Evolutionary conservation across 2,113 vertebrate species (phyloP), one percentile per base, ranked within the genome.

Genomic region (Hyperopisus bebe): DNA sequence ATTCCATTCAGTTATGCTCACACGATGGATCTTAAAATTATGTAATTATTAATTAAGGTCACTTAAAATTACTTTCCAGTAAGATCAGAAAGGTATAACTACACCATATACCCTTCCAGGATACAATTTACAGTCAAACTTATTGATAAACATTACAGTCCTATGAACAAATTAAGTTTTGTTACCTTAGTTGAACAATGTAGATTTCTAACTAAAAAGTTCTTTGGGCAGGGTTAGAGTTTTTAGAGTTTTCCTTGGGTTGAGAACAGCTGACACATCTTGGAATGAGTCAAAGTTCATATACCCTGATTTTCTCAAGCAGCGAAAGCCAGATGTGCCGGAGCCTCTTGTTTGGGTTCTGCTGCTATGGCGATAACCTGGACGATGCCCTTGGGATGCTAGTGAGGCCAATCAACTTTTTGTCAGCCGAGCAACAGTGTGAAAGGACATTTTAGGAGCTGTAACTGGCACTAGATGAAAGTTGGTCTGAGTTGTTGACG

Each of bases 21-120:
- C 88, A 39, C n/a, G 27, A 46, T 55, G 24, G 42, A 24, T 15
- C 48, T 53, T 19, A 89, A 58, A 83, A 44, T 58, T 50, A 35
- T 24, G 44, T 53, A 55, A 50, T 42, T 58, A 88, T 70, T 85
- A 48, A 48, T 74, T 90, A 90, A 90, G 82, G 90, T 86, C 80
- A 88, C 90, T 90, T 90, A 42, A 88, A 74, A 84, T 39, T 82
- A 48, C 21, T 90, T 88, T 88, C 31, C 46, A 70, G 58, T 87
- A 24, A 86, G 35, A 53, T 55, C 51, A 31, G 27, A 58, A 51
- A 58, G 51, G 10, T 9, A 50, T 48, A 47, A 74, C 62, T 17
- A 35, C 44, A 53, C 77, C 35, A 31, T 31, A 62, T 62, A 24
- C 46, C 7, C 48, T 70, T 74, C 27, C 9, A 80, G 17, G 31